Evolutionary conservation across 1,140 invertebrate species (phyloP).

Genomic region (Drosophila pruinosa): DNA sequence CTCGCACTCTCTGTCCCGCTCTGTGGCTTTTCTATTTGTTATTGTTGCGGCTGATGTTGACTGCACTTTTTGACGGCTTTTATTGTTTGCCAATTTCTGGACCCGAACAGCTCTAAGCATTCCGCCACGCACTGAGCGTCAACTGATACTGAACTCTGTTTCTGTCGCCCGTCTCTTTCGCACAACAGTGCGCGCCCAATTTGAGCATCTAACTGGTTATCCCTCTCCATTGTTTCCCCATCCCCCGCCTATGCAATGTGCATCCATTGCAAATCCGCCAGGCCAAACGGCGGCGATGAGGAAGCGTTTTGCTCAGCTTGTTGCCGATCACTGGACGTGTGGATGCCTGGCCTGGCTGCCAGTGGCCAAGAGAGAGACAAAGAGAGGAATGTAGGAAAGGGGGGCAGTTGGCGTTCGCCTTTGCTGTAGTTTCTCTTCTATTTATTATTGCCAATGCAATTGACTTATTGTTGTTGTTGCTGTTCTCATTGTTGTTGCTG

Average conservation of each 20-base stretch:
- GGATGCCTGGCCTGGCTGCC: background rate
- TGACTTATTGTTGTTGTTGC: constrained; percentile 70
- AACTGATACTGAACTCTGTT: constrained; percentile 37
- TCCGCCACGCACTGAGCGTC: constrained; percentile 66
- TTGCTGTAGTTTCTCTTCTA: constrained; percentile 56
- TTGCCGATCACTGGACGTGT: constrained; percentile 70
- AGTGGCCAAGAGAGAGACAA: background rate
- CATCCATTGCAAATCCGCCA: constrained; percentile 75
- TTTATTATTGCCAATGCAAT: constrained; percentile 69
- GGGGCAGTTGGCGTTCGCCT: constrained; percentile 26
- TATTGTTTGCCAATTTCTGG: constrained; percentile 81
- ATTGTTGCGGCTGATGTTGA: constrained; percentile 38
- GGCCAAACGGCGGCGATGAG: constrained; percentile 58
- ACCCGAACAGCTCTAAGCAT: constrained; percentile 69
- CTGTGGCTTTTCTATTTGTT: constrained; percentile 64
- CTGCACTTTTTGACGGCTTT: constrained; percentile 81
- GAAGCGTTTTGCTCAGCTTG: constrained; percentile 78
- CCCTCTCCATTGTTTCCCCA: background rate
- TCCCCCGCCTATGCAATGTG: constrained; percentile 1
- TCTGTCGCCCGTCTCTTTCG: constrained; percentile 3
- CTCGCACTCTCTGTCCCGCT: constrained; percentile 22
- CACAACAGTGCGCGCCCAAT: constrained; percentile 31
- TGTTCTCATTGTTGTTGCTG: constrained; percentile 61
- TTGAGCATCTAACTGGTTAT: constrained; percentile 64
- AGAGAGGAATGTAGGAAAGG: background rate